phyloP scores from a whole-genome alignment of 2,797 vertebrate genomes.

The Trematomus bernacchii region DNA sequence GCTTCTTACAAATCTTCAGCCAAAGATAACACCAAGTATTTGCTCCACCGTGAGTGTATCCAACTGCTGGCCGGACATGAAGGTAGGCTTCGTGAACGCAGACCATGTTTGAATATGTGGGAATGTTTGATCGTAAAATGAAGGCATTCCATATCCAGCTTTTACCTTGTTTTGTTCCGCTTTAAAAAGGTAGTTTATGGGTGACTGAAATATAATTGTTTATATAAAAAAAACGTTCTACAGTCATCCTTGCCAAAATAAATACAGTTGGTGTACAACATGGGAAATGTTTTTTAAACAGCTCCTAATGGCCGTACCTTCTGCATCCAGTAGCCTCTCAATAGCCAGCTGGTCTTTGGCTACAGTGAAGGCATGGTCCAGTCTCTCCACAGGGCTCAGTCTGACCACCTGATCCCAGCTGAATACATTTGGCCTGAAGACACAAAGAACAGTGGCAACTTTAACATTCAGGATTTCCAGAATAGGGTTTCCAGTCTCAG shows the following conservation, averaged over 20 bases:
- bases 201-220: not conserved
- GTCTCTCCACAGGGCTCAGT: conserved; percentile 88
- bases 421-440: conserved; percentile 90
- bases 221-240: not conserved
- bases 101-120: conserved; percentile 33
- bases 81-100: conserved; percentile 20
- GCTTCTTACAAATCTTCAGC: conserved; percentile 32
- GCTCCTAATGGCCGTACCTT: conserved; percentile 85
- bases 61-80: conserved; percentile 52
- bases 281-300: not conserved
- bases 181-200: conserved; percentile 11
- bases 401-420: conserved; percentile 90
- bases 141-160: conserved; percentile 2
- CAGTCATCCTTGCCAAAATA: not conserved
- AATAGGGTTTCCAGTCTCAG: not conserved
- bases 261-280: not conserved
- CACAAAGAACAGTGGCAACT: conserved; percentile 21
- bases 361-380: conserved; percentile 93
- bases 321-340: conserved; percentile 95
- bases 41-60: conserved; percentile 34
- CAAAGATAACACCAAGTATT: conserved; percentile 49
- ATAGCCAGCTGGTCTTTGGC: conserved; percentile 93
- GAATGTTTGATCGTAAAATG: conserved; percentile 28
- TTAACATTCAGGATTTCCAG: not conserved
- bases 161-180: not conserved